These are phyloP conservation scores for Lerista edwardsae DNA, from an alignment of 2,797 vertebrate species.

Conservation along the genomic window DNA sequence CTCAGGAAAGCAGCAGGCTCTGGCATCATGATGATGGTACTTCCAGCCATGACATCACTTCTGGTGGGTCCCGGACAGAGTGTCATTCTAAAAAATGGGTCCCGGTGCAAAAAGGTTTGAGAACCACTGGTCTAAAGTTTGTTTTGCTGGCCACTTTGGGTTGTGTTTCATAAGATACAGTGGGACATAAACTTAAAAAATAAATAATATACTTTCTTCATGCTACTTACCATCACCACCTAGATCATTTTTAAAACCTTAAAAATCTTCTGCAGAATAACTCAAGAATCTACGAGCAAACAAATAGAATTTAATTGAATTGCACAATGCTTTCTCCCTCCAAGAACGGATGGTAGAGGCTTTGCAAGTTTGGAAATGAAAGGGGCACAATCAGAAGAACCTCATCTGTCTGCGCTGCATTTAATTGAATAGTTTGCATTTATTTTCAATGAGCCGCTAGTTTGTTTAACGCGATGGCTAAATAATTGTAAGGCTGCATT, in stretches of 20 bases:
- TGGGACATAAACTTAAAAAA: too few species aligned
- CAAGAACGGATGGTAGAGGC: background rate
- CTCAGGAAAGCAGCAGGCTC: too few species aligned
- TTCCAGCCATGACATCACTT: too few species aligned
- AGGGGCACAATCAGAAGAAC: constrained; percentile 48
- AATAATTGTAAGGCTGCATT: constrained; percentile 56
- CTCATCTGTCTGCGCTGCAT: constrained; percentile 49
- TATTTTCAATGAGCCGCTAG: constrained; percentile 69
- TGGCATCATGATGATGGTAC: too few species aligned
- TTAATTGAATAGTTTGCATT: constrained; percentile 66
- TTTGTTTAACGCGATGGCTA: constrained; percentile 69
- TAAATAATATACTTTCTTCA: background rate
- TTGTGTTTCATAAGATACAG: too few species aligned
- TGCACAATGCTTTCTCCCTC: background rate
- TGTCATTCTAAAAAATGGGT: too few species aligned
- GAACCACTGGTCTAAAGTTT: too few species aligned
- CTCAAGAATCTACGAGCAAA: background rate
- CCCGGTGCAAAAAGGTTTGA: too few species aligned
- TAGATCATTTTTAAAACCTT: background rate
- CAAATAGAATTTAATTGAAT: background rate
- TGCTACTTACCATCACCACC: background rate
- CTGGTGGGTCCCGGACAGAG: too few species aligned
- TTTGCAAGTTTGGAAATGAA: constrained; percentile 15
- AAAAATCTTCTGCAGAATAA: background rate
- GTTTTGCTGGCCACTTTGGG: too few species aligned